A percentile compares a stretch with the other conserved stretches of the same genome.
phyloP scores from a whole-genome alignment of 2,888 invertebrate genomes.

The Cremastinae sp. region DNA sequence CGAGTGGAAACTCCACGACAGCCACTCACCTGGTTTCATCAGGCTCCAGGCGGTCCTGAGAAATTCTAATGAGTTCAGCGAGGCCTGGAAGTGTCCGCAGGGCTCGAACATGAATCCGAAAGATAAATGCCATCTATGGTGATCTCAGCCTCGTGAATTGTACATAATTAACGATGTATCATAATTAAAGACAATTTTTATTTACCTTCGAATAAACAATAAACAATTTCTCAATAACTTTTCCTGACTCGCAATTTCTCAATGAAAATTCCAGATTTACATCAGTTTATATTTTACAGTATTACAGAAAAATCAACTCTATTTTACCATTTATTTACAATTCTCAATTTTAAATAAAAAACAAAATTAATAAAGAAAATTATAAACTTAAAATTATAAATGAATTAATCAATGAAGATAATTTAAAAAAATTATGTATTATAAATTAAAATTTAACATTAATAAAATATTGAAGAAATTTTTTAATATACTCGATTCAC shows the following conservation, averaged over 20 bases:
- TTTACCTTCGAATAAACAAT: conserved; percentile 67
- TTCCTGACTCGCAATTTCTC: conserved; percentile 8
- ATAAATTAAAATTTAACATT: no score
- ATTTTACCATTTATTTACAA: no score
- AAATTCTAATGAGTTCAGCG: conserved; percentile 88
- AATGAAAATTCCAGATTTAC: neutral
- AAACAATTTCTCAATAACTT: conserved; percentile 8
- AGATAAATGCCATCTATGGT: conserved; percentile 81
- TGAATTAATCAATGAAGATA: no score
- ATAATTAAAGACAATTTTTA: conserved; percentile 66
- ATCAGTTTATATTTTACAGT: no score
- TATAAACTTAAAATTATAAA: no score
- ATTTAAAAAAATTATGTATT: no score
- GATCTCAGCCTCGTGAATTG: conserved; percentile 62
- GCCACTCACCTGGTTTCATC: conserved; percentile 88
- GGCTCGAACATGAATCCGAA: conserved; percentile 83
- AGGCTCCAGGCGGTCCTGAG: conserved; percentile 86
- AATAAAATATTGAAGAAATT: no score
- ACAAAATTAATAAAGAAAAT: no score
- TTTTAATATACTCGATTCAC: no score
- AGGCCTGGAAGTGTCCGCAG: conserved; percentile 81
- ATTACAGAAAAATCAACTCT: no score
- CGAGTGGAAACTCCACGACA: conserved; percentile 85
- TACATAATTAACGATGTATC: conserved; percentile 45
- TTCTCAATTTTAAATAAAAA: no score